These are phyloP conservation scores for Drosophila merina DNA, from an alignment of 2,888 invertebrate species.

Conservation along the genomic window DNA sequence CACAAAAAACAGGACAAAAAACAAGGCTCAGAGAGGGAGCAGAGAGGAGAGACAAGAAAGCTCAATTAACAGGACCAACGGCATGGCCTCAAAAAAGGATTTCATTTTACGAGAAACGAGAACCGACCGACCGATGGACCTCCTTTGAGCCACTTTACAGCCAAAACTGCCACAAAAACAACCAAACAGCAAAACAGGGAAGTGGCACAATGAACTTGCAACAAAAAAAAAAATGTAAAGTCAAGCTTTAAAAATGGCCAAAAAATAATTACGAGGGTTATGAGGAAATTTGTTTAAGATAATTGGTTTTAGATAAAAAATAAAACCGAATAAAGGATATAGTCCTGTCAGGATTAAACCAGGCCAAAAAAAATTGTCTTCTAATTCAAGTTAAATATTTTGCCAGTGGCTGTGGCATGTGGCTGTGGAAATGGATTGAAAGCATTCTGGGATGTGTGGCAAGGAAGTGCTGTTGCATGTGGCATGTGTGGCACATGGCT, in stretches of 20 bases:
- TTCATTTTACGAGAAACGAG: not conserved
- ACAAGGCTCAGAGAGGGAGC: not conserved
- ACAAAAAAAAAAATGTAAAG: no score
- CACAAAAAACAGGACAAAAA: not conserved
- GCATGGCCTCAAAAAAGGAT: not conserved
- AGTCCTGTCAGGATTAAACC: no score
- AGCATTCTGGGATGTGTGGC: not conserved
- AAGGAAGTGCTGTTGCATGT: slow-evolving; percentile 2
- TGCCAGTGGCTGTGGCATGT: not conserved
- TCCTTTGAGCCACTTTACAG: not conserved
- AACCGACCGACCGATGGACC: not conserved
- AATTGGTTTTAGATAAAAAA: not conserved
- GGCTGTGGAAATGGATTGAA: not conserved
- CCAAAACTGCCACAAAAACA: not conserved
- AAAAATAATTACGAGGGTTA: not conserved
- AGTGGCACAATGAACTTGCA: no score
- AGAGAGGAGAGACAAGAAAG: not conserved
- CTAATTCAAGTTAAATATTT: not conserved
- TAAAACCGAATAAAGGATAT: no score
- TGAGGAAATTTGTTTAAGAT: not conserved
- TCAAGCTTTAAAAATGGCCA: not conserved
- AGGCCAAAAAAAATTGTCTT: not conserved
- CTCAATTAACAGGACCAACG: slow-evolving; percentile 15
- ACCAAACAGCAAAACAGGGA: not conserved
- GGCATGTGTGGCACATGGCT: slow-evolving; percentile 29